Evolutionary conservation across 2,113 vertebrate genomes (phyloP), one percentile per base, ranked within the genome.

Genomic region (Sclerurus mexicanus): DNA sequence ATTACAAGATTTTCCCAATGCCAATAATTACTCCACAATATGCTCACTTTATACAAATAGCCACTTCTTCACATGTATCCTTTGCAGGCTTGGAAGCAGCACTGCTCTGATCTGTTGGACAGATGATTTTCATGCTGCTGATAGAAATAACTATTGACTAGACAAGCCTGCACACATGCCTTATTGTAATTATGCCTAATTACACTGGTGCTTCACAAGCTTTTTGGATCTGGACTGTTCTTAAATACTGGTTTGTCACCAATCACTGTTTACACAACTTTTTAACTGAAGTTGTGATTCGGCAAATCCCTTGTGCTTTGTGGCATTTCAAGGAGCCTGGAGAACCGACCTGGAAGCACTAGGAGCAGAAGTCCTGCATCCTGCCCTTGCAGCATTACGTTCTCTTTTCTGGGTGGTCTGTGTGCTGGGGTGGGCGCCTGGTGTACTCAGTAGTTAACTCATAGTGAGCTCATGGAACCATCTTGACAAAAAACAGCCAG

Each of bases 21-120:
- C 95, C 92, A 95, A 42, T 93, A 93, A 96, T 96, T 92, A 90
- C 79, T 93, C 85, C 60, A 81, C 92, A 96, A 71, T 94, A 92
- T 95, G 93, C 85, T 96, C 60, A 63, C 88, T 95, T 96, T 56
- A 78, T 90, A 93, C 93, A 96, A 91, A 90, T 90, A 96, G 72
- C 88, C 93, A 49, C 76, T 94, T 90, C 90, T 96, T 96, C 79
- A 81, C 31, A 53, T 64, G 68, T 47, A 46, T 95, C 79, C 90
- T 94, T 79, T 86, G 59, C 79, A 81, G 52, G 64, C 90, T 93
- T 86, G 88, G 92, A 94, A 95, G 72, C 68, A 72, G 4, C 0
- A 0, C 78, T 83, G 75, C 83, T 90, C 68, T 92, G 87, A 88
- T 88, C 79, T 81, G 88, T 75, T 92, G 88, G 93, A 85, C 91